These are phyloP conservation scores for Marmota monax DNA, from an alignment of 2,113 vertebrate species.

Conservation along the genomic window DNA sequence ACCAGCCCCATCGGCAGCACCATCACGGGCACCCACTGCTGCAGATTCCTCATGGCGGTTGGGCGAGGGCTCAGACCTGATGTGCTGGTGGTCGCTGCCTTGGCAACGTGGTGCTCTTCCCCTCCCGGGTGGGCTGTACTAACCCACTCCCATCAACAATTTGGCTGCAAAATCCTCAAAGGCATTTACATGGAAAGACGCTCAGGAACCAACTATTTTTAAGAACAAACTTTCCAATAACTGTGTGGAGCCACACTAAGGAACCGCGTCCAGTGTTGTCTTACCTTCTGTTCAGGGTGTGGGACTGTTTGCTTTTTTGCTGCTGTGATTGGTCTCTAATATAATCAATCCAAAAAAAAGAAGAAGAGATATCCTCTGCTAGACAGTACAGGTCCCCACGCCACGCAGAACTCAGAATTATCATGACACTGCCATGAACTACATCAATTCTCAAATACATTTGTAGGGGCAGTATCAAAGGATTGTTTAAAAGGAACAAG, in stretches of 20 bases:
- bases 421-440: background rate
- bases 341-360: background rate
- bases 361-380: background rate
- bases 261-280: background rate
- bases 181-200: background rate
- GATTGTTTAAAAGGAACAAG: background rate
- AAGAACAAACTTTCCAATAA: background rate
- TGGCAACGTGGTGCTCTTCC: background rate
- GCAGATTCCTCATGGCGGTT: background rate
- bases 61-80: background rate
- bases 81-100: background rate
- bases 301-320: background rate
- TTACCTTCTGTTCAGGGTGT: background rate
- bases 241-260: background rate
- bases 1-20: too few relatives aligned
- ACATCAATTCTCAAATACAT: background rate
- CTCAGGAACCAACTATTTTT: conserved; percentile 44
- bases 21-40: background rate
- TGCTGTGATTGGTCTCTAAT: background rate
- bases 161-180: background rate
- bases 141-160: background rate
- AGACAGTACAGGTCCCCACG: background rate
- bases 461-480: background rate
- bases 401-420: background rate
- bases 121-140: background rate